Conservation (phyloP, 2,113 vertebrate species). For the Aegithalos caudatus region DNA sequence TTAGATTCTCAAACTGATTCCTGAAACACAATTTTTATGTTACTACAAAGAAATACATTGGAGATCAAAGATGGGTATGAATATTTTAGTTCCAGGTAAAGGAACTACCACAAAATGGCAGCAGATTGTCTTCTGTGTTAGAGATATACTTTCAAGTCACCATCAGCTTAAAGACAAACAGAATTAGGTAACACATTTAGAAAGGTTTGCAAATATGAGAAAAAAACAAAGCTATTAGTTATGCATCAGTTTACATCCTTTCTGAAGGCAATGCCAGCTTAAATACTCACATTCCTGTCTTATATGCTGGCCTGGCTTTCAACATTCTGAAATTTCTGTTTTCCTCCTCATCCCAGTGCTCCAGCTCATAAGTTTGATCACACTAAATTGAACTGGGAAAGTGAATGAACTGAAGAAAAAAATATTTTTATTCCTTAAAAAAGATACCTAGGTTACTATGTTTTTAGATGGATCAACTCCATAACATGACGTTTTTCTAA, state of each 20-base stretch:
- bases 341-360: not conserved
- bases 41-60: not conserved
- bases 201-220: not conserved
- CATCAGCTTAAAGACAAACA: not conserved
- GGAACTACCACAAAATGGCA: not conserved
- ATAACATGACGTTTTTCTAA: not conserved
- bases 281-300: not conserved
- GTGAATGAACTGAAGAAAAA: not conserved
- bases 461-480: not conserved
- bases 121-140: not conserved
- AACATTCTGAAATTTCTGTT: not conserved
- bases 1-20: not conserved
- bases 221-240: not conserved
- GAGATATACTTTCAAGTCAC: not conserved
- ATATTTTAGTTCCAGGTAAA: not conserved
- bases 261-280: not conserved
- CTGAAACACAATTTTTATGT: not conserved
- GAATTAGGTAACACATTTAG: not conserved
- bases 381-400: not conserved
- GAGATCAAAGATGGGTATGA: not conserved
- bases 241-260: not conserved
- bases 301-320: not conserved
- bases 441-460: not conserved
- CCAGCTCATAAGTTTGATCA: not conserved
- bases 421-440: not conserved